Percentiles rank a stretch among this genome's conserved stretches.
Evolutionary conservation across 2,797 vertebrate species (phyloP).

Genomic region (Sebastes baramenuke): DNA sequence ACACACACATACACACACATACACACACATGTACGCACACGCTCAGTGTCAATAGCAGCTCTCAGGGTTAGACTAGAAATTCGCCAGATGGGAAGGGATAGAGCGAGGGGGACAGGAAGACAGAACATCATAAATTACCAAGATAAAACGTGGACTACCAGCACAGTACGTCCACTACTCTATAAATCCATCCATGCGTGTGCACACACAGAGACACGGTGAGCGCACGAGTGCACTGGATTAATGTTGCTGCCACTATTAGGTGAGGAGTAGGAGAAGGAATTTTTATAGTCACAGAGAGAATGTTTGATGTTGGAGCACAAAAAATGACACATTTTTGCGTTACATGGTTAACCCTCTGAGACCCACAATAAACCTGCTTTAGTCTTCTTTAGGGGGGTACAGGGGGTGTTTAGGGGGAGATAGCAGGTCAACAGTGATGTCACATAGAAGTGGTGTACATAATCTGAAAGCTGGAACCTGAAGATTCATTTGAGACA

Average conservation of each 20-base stretch:
- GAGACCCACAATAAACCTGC: no score
- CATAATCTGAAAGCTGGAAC: no score
- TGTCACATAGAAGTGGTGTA: no score
- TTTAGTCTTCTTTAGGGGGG: no score
- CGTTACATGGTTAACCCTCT: background rate
- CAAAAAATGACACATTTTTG: background rate
- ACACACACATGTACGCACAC: background rate
- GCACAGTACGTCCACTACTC: background rate
- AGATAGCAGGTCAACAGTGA: no score
- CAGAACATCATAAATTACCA: constrained; percentile 9
- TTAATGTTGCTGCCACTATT: constrained; percentile 8
- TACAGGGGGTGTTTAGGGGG: no score
- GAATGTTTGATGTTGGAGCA: constrained; percentile 25
- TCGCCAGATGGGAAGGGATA: constrained; percentile 40
- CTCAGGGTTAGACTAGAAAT: constrained; percentile 13
- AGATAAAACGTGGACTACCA: constrained; percentile 14
- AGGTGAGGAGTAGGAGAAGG: constrained; percentile 19
- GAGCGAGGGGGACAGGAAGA: constrained; percentile 12
- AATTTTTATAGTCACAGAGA: constrained; percentile 46
- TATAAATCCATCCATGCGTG: background rate
- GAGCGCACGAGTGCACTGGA: background rate
- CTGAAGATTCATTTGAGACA: no score
- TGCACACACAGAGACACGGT: background rate
- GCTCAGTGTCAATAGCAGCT: constrained; percentile 37
- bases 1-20: no score